Evolutionary conservation across 2,113 vertebrate species (phyloP).

Genomic region (Lepus americanus): DNA sequence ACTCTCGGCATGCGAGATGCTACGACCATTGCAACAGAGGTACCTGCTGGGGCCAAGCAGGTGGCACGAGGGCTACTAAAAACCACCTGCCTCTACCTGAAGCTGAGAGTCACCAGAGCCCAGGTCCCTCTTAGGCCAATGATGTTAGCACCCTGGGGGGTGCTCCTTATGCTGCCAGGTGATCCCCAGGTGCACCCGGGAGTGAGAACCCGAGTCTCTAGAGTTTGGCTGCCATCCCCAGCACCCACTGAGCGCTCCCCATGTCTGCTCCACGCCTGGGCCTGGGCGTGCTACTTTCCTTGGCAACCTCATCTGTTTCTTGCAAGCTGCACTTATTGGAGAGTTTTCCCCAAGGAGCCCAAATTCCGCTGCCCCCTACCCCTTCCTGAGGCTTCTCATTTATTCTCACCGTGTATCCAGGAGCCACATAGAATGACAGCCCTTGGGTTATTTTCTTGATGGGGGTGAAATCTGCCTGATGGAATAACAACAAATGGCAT

Average conservation of each 20-base stretch:
- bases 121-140: not conserved
- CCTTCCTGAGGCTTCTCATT: not conserved
- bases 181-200: not conserved
- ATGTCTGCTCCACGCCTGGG: not conserved
- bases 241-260: accelerated
- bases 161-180: not conserved
- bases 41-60: no score
- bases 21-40: not conserved
- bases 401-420: not conserved
- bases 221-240: no score
- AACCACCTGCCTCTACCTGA: not conserved
- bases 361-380: not conserved
- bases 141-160: not conserved
- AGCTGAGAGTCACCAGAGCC: accelerated
- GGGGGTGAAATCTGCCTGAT: not conserved
- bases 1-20: accelerated
- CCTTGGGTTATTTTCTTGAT: not conserved
- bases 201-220: not conserved
- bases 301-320: not conserved
- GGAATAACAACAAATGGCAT: not conserved
- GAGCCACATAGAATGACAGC: not conserved
- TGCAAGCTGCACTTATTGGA: not conserved
- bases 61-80: not conserved
- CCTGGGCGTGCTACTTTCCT: accelerated
- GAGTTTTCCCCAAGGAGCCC: not conserved